A percentile compares a stretch with the other conserved stretches of the same genome.
These are phyloP conservation scores for Acanthis flammea DNA, from an alignment of 2,797 vertebrate species.

Conservation along the genomic window DNA sequence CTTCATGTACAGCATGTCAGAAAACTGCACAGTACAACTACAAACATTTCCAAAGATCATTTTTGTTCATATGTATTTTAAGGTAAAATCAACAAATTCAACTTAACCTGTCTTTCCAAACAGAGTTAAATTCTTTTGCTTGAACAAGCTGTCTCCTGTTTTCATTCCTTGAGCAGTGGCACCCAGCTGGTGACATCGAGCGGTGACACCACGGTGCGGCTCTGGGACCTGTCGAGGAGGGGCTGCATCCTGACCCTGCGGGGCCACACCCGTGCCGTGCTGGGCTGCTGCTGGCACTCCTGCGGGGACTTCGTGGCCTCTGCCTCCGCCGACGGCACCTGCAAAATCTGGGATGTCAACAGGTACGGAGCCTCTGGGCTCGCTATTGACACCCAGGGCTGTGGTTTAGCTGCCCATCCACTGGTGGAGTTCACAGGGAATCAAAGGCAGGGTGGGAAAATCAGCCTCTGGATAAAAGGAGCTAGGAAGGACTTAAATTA, in stretches of 20 bases:
- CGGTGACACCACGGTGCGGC: constrained; percentile 72
- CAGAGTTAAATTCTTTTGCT: neutral
- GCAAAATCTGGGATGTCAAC: constrained; percentile 84
- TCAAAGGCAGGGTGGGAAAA: neutral
- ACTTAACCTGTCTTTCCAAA: neutral
- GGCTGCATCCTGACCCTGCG: constrained; percentile 73
- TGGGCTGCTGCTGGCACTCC: constrained; percentile 80
- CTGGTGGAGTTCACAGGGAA: neutral
- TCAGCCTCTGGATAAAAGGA: neutral
- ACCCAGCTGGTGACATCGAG: constrained; percentile 79
- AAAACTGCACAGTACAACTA: neutral
- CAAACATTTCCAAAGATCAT: fast-evolving
- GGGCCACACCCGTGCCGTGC: constrained; percentile 68
- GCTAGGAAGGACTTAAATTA: neutral
- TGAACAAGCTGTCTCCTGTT: fast-evolving
- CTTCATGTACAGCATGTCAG: neutral
- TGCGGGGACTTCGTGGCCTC: constrained; percentile 84
- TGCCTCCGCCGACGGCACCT: constrained; percentile 81
- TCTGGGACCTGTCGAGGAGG: constrained; percentile 76
- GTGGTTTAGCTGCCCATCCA: neutral
- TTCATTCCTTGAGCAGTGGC: constrained; percentile 60
- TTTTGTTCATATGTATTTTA: neutral
- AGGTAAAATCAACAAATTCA: neutral
- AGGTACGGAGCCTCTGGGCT: constrained; percentile 51
- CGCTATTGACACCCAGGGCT: no score